Percentiles rank a stretch among this genome's conserved stretches.
Conservation (phyloP, 2,888 invertebrate genomes). For the Lycocerus yunnanus region DNA sequence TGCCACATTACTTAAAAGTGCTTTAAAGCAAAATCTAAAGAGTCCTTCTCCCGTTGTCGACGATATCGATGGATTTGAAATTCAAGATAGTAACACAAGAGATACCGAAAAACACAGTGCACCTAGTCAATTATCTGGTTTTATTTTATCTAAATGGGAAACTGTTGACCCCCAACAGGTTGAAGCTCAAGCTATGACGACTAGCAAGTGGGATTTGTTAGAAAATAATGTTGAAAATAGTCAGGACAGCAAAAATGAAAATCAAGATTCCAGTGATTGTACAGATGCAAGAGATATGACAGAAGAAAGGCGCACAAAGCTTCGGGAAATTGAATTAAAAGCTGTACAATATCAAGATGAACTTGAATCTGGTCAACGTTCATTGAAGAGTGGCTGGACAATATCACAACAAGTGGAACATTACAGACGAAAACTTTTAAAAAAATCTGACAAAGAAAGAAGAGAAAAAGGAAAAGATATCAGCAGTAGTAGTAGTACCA, state of each 20-base stretch:
- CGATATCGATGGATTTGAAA: slow-evolving; percentile 67
- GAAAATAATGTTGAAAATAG: slow-evolving; percentile 59
- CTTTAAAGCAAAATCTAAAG: slow-evolving; percentile 59
- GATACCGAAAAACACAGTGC: slow-evolving; percentile 45
- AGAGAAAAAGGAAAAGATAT: slow-evolving; percentile 49
- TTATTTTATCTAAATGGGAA: slow-evolving; percentile 96
- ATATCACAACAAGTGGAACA: slow-evolving; percentile 85
- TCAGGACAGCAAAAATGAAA: slow-evolving; percentile 52
- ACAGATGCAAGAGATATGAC: slow-evolving; percentile 61
- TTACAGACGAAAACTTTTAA: slow-evolving; percentile 85
- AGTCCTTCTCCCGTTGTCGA: slow-evolving; percentile 47
- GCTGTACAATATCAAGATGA: slow-evolving; percentile 96
- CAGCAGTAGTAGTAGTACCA: slow-evolving; percentile 17
- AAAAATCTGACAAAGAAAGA: slow-evolving; percentile 63
- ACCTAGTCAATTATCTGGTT: slow-evolving; percentile 63
- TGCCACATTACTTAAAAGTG: slow-evolving; percentile 77
- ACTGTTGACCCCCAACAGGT: slow-evolving; percentile 87
- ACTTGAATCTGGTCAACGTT: slow-evolving; percentile 82
- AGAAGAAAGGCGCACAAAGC: slow-evolving; percentile 72
- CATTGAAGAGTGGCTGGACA: slow-evolving; percentile 73
- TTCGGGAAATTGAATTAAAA: slow-evolving; percentile 94
- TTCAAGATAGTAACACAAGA: slow-evolving; percentile 24
- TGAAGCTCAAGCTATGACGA: slow-evolving; percentile 82
- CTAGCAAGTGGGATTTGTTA: slow-evolving; percentile 85
- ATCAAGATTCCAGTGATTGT: slow-evolving; percentile 52